A percentile compares a stretch with the other conserved stretches of the same genome.
Evolutionary conservation across 2,113 vertebrate species (phyloP).

Genomic region (Sturnira hondurensis): DNA sequence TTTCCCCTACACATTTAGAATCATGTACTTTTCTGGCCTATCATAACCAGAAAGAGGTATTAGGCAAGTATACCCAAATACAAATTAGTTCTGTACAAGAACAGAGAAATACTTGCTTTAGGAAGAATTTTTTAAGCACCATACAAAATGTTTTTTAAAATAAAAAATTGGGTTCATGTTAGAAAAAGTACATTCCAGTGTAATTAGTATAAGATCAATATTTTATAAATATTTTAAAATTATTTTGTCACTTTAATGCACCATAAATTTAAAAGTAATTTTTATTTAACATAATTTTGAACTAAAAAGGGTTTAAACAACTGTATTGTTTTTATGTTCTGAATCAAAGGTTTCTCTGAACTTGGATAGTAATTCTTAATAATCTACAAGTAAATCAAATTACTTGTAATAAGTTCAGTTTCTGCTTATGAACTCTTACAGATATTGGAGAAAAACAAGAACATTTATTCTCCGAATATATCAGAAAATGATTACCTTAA

Average conservation of each 20-base stretch:
- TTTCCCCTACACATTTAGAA: neutral
- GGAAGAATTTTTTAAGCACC: neutral
- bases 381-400: slow-evolving; percentile 38
- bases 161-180: neutral
- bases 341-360: slow-evolving; percentile 33
- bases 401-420: slow-evolving; percentile 3
- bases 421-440: slow-evolving; percentile 22
- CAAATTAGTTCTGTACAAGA: neutral
- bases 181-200: neutral
- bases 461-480: slow-evolving; percentile 54
- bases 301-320: neutral
- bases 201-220: neutral
- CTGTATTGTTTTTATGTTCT: neutral
- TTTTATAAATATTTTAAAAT: slow-evolving; percentile 26
- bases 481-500: slow-evolving; percentile 57
- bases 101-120: neutral
- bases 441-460: neutral
- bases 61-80: neutral
- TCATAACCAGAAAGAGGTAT: neutral
- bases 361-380: neutral
- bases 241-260: neutral
- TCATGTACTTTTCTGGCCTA: neutral
- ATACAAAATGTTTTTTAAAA: neutral
- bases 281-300: slow-evolving; percentile 33
- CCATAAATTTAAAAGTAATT: neutral